Base-by-base conservation (phyloP, 2,797 vertebrate genomes). In the Ara ararauna region DNA sequence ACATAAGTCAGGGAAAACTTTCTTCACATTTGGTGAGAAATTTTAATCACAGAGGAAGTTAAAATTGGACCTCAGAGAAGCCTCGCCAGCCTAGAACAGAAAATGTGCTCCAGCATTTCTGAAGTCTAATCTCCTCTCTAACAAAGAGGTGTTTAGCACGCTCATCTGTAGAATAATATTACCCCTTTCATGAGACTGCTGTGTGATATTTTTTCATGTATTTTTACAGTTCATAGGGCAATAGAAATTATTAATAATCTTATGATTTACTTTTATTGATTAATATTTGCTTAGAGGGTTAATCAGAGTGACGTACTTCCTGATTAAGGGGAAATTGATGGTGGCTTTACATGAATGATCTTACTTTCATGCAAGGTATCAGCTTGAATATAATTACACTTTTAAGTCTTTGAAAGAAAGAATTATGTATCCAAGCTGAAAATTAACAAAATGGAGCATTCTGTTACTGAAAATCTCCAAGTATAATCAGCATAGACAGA, bases 321-420 rank as follows among this genome's bases (percentile, higher is more conserved):
- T 54, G 23, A 54, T 96, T 90, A 82, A 48, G 80, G 19, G 27
- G 14, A 88, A 91, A 87, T 42, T 91, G 72, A 53, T 95, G 76
- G n/a, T 88, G 93, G 19, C 91, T 76, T 87, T 87, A 75, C 78
- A n/a, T 26, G 72, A 75, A 47, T 79, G 56, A 85, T 83, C 90
- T 89, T 68, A 47, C 66, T 85, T 85, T 67, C 70, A 17, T 22
- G 10, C 51, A 89, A 47, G 78, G 22, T 86, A 90, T 83, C 73
- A 87, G 11, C 15, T 87, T 86, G 60, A 87, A 82, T 51, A 27
- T 67, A 82, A 87, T 77, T 74, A 64, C 27, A 48, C 61, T 91
- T 94, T 76, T 92, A 42, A 92, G 24, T 58, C 76, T 87, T 93
- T 87, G 48, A 85, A 90, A 72, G 40, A 81, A 94, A 67, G 38